Conservation (phyloP, 1,140 invertebrate species). For the Plutomurus gul region DNA sequence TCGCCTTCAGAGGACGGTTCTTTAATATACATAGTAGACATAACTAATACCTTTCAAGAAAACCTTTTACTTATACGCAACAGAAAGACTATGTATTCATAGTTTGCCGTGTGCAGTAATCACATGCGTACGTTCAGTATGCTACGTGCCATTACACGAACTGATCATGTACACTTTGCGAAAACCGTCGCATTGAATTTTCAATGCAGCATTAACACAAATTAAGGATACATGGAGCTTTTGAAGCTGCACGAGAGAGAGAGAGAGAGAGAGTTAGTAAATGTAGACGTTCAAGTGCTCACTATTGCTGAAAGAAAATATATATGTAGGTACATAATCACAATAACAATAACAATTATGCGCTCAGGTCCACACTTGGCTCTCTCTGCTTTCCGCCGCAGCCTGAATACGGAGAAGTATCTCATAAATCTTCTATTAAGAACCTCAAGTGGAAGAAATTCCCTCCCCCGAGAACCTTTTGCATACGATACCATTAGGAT, state of each 20-base stretch:
- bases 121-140: too few species aligned
- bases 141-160: too few species aligned
- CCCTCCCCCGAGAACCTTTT: conserved; percentile 4
- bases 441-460: background rate
- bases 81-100: background rate
- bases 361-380: background rate
- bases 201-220: background rate
- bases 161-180: too few species aligned
- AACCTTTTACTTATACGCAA: background rate
- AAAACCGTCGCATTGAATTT: background rate
- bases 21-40: too few species aligned
- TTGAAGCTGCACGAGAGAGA: too few species aligned
- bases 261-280: too few species aligned
- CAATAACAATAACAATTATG: background rate
- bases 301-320: background rate
- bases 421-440: conserved; percentile 25
- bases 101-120: background rate
- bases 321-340: too few species aligned
- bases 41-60: too few species aligned
- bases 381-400: too few species aligned
- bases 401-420: background rate
- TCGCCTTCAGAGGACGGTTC: too few species aligned
- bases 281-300: too few species aligned
- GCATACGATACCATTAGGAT: conserved; percentile 8
- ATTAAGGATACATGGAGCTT: too few species aligned